phyloP scores from a whole-genome alignment of 2,888 invertebrate species.

The Drosophila neutralis region DNA sequence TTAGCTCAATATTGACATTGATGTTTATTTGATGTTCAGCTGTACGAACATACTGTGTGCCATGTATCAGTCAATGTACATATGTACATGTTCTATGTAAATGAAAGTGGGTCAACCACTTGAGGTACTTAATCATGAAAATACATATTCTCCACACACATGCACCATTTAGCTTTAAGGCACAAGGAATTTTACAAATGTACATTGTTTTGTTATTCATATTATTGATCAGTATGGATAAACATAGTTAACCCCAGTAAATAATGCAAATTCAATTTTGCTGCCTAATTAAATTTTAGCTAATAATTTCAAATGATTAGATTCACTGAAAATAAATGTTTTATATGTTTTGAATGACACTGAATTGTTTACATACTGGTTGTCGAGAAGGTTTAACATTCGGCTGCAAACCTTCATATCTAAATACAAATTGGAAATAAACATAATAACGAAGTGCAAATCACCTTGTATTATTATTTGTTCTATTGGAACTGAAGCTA shows the following conservation, averaged over 20 bases:
- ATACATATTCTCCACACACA: neutral
- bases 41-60: conserved; percentile 1
- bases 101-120: conserved; percentile 7
- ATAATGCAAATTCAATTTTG: neutral
- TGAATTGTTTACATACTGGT: neutral
- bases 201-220: neutral
- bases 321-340: too few relatives aligned
- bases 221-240: too few relatives aligned
- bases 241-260: too few relatives aligned
- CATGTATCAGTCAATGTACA: neutral
- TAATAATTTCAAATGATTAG: neutral
- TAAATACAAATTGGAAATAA: too few relatives aligned
- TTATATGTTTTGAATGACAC: too few relatives aligned
- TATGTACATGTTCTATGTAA: neutral
- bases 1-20: conserved; percentile 72
- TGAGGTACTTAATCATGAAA: neutral
- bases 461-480: too few relatives aligned
- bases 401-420: too few relatives aligned
- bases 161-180: neutral
- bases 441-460: too few relatives aligned
- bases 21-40: conserved; percentile 62
- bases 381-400: too few relatives aligned
- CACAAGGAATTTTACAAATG: neutral
- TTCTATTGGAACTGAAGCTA: too few relatives aligned
- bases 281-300: neutral